phyloP scores from a whole-genome alignment of 2,888 invertebrate genomes.

The Dasysyrphus tricinctus region DNA sequence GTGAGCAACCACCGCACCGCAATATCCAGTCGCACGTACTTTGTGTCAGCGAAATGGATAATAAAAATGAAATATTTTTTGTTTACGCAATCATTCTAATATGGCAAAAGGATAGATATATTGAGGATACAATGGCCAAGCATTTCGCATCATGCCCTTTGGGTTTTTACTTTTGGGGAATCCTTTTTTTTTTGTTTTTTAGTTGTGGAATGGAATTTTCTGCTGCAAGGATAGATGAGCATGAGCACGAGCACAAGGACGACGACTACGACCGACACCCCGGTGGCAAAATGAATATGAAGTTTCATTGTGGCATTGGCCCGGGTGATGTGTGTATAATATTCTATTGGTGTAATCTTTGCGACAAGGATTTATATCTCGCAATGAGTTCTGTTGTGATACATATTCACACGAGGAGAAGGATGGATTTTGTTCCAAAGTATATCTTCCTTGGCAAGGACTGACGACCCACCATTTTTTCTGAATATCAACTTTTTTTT shows the following conservation, averaged over 20 bases:
- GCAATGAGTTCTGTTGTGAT: constrained; percentile 52
- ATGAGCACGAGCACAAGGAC: neutral
- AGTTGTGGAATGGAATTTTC: neutral
- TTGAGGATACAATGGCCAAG: constrained; percentile 55
- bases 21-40: constrained; percentile 60
- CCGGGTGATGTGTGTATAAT: constrained; percentile 43
- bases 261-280: constrained; percentile 9
- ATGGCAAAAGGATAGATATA: constrained; percentile 46
- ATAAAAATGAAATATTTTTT: constrained; percentile 75
- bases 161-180: constrained; percentile 11
- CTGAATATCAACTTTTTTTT: neutral
- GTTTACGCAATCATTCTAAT: constrained; percentile 74
- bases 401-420: constrained; percentile 37
- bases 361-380: constrained; percentile 72
- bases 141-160: constrained; percentile 33
- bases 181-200: neutral
- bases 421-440: constrained; percentile 36
- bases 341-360: constrained; percentile 69
- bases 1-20: neutral
- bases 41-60: constrained; percentile 74
- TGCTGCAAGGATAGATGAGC: constrained; percentile 13
- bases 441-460: constrained; percentile 11
- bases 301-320: constrained; percentile 21
- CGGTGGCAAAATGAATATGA: constrained; percentile 22
- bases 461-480: constrained; percentile 17